Base-by-base conservation (phyloP, 2,797 vertebrate species). In the Pipistrellus kuhlii region DNA sequence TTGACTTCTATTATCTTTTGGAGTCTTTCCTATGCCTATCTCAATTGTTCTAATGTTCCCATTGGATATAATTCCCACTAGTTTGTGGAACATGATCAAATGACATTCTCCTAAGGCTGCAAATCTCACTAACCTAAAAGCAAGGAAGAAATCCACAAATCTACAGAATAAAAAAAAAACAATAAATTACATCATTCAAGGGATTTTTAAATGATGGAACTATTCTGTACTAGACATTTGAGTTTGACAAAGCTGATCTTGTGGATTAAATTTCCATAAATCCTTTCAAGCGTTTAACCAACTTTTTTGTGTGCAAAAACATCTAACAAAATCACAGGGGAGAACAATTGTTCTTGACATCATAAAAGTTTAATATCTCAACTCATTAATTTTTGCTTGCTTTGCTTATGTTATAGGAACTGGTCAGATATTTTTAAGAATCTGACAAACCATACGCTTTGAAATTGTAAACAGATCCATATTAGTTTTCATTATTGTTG, bases 331-430 rank as follows among this genome's bases (percentile, higher is more conserved):
- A 98, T 98, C 98, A 98, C 98, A 97, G 96, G 97, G 96, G 97
- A n/a, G 96, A 98, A 98, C 96, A 97, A 98, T 97, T 96, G 96
- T 97, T 98, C 98, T 97, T 98, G 97, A 98, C 97, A 97, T 98
- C 98, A 99, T 98, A 98, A 98, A 98, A 98, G 97, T 98, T 98
- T 98, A 98, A 98, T 98, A 98, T 98, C 96, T 96, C 97, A 99
- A 99, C 98, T 98, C 98, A 98, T 98, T 87, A 51, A 64, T 72
- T 87, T 66, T 59, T 57, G 75, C 55, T 12, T 35, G 66, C 38
- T 55, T 82, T 69, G 78, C 13, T 81, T 59, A 62, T 48, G 15
- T 53, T 75, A 38, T 32, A 76, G 21, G 5, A 81, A n/a, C 12
- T 12, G 48, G 38, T 18, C 64, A 55, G 23, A 73, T 69, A 59